Evolutionary conservation across 2,888 invertebrate species (phyloP).

Genomic region (Melieria picta): DNA sequence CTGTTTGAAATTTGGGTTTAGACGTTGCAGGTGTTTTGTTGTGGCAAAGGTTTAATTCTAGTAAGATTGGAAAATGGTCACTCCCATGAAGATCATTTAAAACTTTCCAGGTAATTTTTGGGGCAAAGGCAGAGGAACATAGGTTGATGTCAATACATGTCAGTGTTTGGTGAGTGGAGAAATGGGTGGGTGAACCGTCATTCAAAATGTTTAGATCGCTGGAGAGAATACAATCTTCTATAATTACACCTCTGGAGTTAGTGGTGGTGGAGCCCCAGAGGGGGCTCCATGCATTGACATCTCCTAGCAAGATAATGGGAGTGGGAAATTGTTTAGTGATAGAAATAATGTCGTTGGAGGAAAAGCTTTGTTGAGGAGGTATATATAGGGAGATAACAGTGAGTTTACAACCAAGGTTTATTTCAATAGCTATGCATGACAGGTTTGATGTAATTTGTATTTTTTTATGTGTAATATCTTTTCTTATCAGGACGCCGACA

Average conservation of each 20-base stretch:
- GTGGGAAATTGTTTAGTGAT: too few species aligned
- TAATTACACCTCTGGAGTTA: conserved; percentile 9
- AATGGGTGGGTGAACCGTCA: conserved; percentile 14
- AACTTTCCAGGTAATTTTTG: conserved; percentile 9
- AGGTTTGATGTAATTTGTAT: too few species aligned
- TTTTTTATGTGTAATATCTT: background rate
- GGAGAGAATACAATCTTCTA: conserved; percentile 15
- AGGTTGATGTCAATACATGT: conserved; percentile 23
- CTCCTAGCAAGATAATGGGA: too few species aligned
- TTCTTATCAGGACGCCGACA: background rate
- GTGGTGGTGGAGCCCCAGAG: conserved; percentile 2
- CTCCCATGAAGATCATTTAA: background rate
- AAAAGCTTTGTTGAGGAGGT: too few species aligned
- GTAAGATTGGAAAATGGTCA: background rate
- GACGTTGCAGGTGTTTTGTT: too few species aligned
- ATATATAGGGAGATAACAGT: too few species aligned
- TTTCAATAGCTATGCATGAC: too few species aligned
- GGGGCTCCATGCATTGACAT: conserved; percentile 19
- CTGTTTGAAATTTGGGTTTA: too few species aligned
- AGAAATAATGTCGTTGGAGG: too few species aligned
- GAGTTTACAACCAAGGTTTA: too few species aligned
- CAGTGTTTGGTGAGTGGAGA: conserved; percentile 30
- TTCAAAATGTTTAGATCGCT: background rate
- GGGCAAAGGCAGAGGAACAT: background rate
- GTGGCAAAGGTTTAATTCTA: background rate